These are phyloP conservation scores for Scaptomyza pallida DNA, from an alignment of 1,140 invertebrate genomes.

Conservation along the genomic window DNA sequence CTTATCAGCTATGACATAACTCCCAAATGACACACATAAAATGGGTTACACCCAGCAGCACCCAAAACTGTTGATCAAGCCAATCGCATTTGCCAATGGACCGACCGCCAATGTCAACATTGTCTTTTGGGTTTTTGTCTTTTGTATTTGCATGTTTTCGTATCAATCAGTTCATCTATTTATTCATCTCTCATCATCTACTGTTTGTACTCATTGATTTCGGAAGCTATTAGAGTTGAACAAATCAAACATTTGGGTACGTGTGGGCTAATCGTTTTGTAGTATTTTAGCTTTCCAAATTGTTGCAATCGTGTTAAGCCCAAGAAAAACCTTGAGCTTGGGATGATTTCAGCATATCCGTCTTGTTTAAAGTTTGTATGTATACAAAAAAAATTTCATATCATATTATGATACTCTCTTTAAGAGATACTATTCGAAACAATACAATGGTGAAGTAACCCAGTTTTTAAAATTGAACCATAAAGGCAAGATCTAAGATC, in stretches of 20 bases:
- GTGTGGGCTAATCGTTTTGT: neutral
- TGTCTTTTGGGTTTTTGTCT: neutral
- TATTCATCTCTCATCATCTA: slow-evolving; percentile 1
- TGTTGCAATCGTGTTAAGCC: neutral
- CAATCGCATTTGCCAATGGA: slow-evolving; percentile 7
- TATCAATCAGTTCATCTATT: neutral
- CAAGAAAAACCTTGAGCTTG: too few species aligned
- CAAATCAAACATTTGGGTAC: neutral
- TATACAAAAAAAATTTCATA: too few species aligned
- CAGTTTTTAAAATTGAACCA: too few species aligned
- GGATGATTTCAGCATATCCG: too few species aligned
- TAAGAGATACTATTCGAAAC: too few species aligned
- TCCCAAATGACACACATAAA: slow-evolving; percentile 5
- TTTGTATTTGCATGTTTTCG: neutral
- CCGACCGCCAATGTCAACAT: slow-evolving; percentile 8
- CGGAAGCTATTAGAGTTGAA: neutral
- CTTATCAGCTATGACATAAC: slow-evolving; percentile 19
- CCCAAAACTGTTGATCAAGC: neutral
- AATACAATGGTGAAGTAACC: too few species aligned
- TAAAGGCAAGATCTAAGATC: too few species aligned
- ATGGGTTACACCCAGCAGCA: slow-evolving; percentile 8
- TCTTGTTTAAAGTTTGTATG: too few species aligned
- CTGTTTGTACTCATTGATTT: slow-evolving; percentile 8
- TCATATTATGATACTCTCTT: too few species aligned
- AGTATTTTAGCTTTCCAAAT: neutral